Conservation (phyloP, 2,113 vertebrate species). For the Conger conger region DNA sequence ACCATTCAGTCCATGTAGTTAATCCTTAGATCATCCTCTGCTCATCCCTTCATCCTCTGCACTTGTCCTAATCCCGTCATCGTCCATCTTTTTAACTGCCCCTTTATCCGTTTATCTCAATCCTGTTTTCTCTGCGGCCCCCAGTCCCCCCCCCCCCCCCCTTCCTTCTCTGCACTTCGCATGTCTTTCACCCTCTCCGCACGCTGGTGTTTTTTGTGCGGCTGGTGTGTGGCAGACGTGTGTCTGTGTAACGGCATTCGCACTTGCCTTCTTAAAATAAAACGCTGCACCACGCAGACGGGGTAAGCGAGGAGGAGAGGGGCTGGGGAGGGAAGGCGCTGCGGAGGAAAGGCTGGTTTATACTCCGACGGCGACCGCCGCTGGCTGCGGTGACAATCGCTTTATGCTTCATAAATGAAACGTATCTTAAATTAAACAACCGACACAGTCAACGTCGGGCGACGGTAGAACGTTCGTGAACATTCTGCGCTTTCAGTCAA, state of each 20-base stretch:
- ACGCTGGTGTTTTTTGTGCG: constrained; percentile 44
- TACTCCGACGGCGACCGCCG: too few relatives aligned
- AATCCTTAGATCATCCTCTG: constrained; percentile 69
- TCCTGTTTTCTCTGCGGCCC: constrained; percentile 61
- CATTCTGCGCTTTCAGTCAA: too few relatives aligned
- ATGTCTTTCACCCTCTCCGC: constrained; percentile 28
- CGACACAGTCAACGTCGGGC: too few relatives aligned
- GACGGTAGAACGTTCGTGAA: too few relatives aligned
- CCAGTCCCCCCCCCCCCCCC: constrained; percentile 37
- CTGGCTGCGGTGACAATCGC: too few relatives aligned
- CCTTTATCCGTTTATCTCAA: constrained; percentile 67
- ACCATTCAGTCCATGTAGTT: constrained; percentile 52
- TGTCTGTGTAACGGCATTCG: not conserved
- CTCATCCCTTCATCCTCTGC: constrained; percentile 70
- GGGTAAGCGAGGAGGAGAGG: not conserved
- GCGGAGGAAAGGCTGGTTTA: not conserved
- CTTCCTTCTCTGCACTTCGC: constrained; percentile 22
- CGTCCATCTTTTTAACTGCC: constrained; percentile 44
- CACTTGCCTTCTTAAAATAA: not conserved
- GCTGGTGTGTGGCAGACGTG: constrained; percentile 36
- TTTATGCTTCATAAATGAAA: too few relatives aligned
- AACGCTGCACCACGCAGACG: not conserved
- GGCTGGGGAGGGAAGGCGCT: not conserved
- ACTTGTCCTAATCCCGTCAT: constrained; percentile 69
- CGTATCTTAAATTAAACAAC: too few relatives aligned